Base-by-base conservation (phyloP, 2,888 invertebrate genomes). In the Agrenia bidenticulata region DNA sequence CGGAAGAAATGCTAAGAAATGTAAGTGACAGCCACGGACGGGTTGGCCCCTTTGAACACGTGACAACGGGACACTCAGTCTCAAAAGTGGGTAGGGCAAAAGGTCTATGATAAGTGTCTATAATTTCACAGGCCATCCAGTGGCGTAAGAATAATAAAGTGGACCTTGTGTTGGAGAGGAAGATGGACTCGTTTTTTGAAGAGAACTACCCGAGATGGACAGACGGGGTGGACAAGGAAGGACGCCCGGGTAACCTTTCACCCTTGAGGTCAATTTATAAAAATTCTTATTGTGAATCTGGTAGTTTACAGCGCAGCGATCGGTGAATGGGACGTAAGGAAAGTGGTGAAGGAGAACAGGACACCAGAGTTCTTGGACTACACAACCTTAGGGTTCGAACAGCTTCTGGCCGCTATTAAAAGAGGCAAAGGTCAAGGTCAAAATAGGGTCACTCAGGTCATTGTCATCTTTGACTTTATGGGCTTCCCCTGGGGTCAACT, bases 1-100 rank as follows among this genome's bases (percentile, higher is more conserved):
- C 73, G 39, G 71, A 69, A 51, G 51, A 59, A 1, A 68, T 73
- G 63, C 54, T 73, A 1, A 26, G 67, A 62, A 59, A 66, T 41
- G 69, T 69, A 49, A 63, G 66, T 23, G 2, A 15, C n/a, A 32
- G 4, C 11, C 11, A 7, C 11, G 11, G 11, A 11, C 11, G 11
- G 11, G 4, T 7, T 32, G 11, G 32, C 32, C 32, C 11, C 5
- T 32, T 32, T 32, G 4, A 32, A 32, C n/a, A n/a, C n/a, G n/a
- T n/a, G 32, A 32, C 32, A 32, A 32, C 11, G n/a, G n/a, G n/a
- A n/a, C n/a, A n/a, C 32, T 32, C 11, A 23, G 5, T 51, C 23
- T 2, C 32, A 19, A 51, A 24, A 23, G 9, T 51, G 23, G 5
- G 9, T 51, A 32, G 32, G 4, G 49, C 13, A 49, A 7, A n/a